Evolutionary conservation across 1,140 invertebrate species (phyloP), one percentile per base, ranked within the genome.

Genomic region (Himalopsyche phryganea): DNA sequence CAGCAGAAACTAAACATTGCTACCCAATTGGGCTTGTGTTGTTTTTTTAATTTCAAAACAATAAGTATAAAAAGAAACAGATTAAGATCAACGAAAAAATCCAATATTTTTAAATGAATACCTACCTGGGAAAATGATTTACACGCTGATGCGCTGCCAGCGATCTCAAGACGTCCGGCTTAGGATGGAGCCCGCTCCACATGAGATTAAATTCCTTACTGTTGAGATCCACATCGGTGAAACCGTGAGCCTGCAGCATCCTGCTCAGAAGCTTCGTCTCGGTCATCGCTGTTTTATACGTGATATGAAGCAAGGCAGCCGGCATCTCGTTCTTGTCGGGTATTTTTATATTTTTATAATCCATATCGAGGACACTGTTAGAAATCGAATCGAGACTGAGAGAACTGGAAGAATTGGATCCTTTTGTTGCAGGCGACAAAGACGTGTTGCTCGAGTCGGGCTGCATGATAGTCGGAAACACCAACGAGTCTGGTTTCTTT

Each of bases 61-160:
- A n/a, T n/a, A n/a, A n/a, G n/a, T n/a, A n/a, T n/a, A n/a, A n/a
- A n/a, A n/a, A n/a, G n/a, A n/a, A n/a, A n/a, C n/a, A n/a, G n/a
- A n/a, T n/a, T n/a, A n/a, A n/a, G n/a, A n/a, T n/a, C n/a, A n/a
- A n/a, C n/a, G n/a, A n/a, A n/a, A n/a, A n/a, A n/a, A n/a, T n/a
- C n/a, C n/a, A n/a, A n/a, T n/a, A n/a, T n/a, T n/a, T n/a, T n/a
- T n/a, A n/a, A n/a, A n/a, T n/a, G n/a, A n/a, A n/a, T n/a, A n/a
- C n/a, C n/a, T 73, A 91, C 89, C 92, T 88, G 9, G 94, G 94
- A 75, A 96, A 96, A 76, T 96, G 94, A 73, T 96, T 96, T 19
- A 96, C 88, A 70, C 92, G 84, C 77, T 96, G 93, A 72, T 93
- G 90, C 28, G 90, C 83, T 42, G 86, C 81, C 57, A 96, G 75